Evolutionary conservation across 2,888 invertebrate genomes (phyloP).

Genomic region (Platerodrilus igneus): DNA sequence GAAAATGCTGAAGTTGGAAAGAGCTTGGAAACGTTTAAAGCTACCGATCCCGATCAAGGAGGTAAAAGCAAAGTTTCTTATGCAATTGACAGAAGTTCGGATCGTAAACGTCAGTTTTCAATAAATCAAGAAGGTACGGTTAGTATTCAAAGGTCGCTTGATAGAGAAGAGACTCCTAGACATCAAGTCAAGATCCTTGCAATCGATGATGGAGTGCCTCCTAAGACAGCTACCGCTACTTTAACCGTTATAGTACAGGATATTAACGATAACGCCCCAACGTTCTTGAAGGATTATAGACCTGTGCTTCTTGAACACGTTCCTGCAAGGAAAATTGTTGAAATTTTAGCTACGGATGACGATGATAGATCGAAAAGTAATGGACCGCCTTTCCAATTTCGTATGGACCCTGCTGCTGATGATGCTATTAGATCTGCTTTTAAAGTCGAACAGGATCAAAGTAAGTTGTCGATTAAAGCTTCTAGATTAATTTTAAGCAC

Average conservation of each 20-base stretch:
- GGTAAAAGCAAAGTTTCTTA: slow-evolving; percentile 89
- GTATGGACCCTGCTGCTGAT: slow-evolving; percentile 89
- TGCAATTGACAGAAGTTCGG: slow-evolving; percentile 87
- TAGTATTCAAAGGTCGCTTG: slow-evolving; percentile 85
- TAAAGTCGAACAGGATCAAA: slow-evolving; percentile 94
- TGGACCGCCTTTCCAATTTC: slow-evolving; percentile 94
- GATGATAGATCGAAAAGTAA: slow-evolving; percentile 92
- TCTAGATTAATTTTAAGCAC: too few species aligned
- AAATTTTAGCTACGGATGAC: slow-evolving; percentile 89
- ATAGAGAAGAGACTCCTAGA: slow-evolving; percentile 90
- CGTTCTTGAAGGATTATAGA: slow-evolving; percentile 86
- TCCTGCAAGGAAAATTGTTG: slow-evolving; percentile 85
- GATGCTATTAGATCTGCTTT: slow-evolving; percentile 91
- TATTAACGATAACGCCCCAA: slow-evolving; percentile 92
- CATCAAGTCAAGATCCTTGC: slow-evolving; percentile 96
- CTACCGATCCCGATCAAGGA: slow-evolving; percentile 93
- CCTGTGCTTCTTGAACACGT: slow-evolving; percentile 92
- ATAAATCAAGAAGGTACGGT: slow-evolving; percentile 95
- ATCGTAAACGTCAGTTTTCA: slow-evolving; percentile 88
- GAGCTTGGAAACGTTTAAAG: slow-evolving; percentile 87
- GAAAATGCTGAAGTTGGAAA: slow-evolving; percentile 92
- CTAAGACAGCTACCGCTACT: slow-evolving; percentile 90
- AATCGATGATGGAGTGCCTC: slow-evolving; percentile 89
- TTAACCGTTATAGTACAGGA: slow-evolving; percentile 92
- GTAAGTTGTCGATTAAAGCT: too few species aligned